A percentile compares a stretch with the other conserved stretches of the same genome.
Conservation (phyloP, 2,113 vertebrate genomes). For the Neolamprologus falcicula region DNA sequence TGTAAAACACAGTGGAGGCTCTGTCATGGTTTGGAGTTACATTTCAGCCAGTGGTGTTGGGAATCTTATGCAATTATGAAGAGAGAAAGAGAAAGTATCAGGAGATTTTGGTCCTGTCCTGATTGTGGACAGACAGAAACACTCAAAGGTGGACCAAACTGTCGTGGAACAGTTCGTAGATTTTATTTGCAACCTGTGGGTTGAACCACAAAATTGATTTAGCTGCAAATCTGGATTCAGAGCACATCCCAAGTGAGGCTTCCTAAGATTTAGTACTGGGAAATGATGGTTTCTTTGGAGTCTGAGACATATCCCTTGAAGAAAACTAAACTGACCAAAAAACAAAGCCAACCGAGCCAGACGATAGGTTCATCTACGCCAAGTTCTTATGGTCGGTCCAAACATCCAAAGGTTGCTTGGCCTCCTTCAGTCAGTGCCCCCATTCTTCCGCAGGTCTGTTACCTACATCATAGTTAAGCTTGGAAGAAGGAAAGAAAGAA, state of each 20-base stretch:
- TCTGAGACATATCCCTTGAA: not conserved
- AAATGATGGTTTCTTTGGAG: not conserved
- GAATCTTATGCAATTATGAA: not conserved
- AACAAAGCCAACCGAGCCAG: not conserved
- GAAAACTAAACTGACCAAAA: not conserved
- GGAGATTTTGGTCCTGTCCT: not conserved
- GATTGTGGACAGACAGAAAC: not conserved
- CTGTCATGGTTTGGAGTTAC: not conserved
- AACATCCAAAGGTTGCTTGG: not conserved
- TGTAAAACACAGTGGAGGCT: not conserved
- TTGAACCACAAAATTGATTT: not conserved
- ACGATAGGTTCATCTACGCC: fast-evolving
- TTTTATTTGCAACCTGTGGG: not conserved
- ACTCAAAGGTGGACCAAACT: not conserved
- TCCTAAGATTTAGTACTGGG: not conserved
- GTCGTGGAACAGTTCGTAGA: not conserved
- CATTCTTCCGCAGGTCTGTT: fast-evolving
- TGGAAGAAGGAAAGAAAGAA: not conserved
- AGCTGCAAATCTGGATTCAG: not conserved
- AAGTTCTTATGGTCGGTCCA: not conserved
- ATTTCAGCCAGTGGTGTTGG: not conserved
- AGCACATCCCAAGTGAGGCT: not conserved
- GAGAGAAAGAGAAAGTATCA: not conserved
- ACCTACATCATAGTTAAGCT: not conserved
- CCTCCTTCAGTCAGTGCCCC: not conserved